Conservation (phyloP, 2,888 invertebrate species). For the Andrena haemorrhoa region DNA sequence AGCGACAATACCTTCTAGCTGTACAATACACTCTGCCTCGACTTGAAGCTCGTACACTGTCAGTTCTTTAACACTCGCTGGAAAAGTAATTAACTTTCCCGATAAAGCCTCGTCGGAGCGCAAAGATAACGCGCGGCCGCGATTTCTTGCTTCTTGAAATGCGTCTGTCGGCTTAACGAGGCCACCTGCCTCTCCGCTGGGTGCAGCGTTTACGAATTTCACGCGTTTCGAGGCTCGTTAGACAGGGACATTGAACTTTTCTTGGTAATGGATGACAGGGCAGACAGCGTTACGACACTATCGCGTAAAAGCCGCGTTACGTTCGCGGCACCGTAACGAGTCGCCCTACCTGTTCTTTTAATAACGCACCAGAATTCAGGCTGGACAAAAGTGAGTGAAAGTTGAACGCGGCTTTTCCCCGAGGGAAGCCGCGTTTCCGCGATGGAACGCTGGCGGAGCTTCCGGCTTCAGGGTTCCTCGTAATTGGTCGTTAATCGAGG, state of each 20-base stretch:
- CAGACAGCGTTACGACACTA: conserved; percentile 40
- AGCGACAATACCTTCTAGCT: neutral
- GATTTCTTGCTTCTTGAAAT: neutral
- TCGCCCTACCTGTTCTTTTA: conserved; percentile 30
- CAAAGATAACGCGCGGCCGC: neutral
- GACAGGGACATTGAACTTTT: conserved; percentile 16
- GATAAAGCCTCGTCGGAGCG: neutral
- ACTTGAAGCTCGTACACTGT: neutral
- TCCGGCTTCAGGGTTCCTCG: neutral
- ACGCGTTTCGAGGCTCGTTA: neutral
- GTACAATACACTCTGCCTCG: neutral
- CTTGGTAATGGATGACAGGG: conserved; percentile 19
- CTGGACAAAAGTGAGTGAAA: conserved; percentile 49
- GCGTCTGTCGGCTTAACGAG: neutral
- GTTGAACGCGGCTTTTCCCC: conserved; percentile 31
- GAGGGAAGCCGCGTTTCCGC: conserved; percentile 30
- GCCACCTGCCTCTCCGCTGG: neutral
- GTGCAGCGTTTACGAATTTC: conserved; percentile 2
- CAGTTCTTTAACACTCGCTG: no score
- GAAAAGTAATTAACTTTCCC: neutral
- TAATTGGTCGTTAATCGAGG: neutral
- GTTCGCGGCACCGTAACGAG: conserved; percentile 33
- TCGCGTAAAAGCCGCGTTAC: conserved; percentile 36
- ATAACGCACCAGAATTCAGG: conserved; percentile 26
- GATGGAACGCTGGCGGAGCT: neutral